Evolutionary conservation across 2,888 invertebrate genomes (phyloP), one percentile per base, ranked within the genome.

Genomic region (Xanthia togata): DNA sequence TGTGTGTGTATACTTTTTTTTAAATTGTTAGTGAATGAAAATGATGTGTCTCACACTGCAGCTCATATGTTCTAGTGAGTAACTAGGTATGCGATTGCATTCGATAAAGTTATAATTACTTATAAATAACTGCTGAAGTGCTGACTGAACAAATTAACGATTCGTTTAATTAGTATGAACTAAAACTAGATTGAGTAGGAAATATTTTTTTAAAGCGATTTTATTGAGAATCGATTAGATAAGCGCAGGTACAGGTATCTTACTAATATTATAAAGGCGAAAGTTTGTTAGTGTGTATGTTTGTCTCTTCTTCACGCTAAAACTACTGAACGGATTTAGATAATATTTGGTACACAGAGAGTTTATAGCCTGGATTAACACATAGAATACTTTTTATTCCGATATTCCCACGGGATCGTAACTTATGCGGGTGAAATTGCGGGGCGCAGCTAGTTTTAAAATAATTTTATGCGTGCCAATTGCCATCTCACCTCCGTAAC

Each of bases 401-500:
- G n/a, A n/a, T n/a, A n/a, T n/a, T n/a, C n/a, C n/a, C n/a, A n/a
- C n/a, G n/a, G n/a, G n/a, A n/a, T n/a, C n/a, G n/a, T n/a, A n/a
- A n/a, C n/a, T n/a, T n/a, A n/a, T n/a, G n/a, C n/a, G n/a, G n/a
- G n/a, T n/a, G n/a, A n/a, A n/a, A n/a, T n/a, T n/a, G n/a, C n/a
- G n/a, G n/a, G n/a, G n/a, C n/a, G n/a, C n/a, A n/a, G n/a, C n/a
- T n/a, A n/a, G n/a, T n/a, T 70, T 70, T 53, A n/a, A 14, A 41
- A 62, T 53, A 55, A 53, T 50, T 41, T n/a, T 81, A 65, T 62
- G 55, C 60, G 6, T 17, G 9, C 9, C 8, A 64, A 72, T 76
- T 81, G 26, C 20, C 55, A 73, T 70, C 65, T 73, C 50, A 70
- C 35, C 65, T 70, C 57, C 2, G 26, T 35, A 20, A 65, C 38